Base-by-base conservation (phyloP, 2,113 vertebrate species). In the Penelope pileata region DNA sequence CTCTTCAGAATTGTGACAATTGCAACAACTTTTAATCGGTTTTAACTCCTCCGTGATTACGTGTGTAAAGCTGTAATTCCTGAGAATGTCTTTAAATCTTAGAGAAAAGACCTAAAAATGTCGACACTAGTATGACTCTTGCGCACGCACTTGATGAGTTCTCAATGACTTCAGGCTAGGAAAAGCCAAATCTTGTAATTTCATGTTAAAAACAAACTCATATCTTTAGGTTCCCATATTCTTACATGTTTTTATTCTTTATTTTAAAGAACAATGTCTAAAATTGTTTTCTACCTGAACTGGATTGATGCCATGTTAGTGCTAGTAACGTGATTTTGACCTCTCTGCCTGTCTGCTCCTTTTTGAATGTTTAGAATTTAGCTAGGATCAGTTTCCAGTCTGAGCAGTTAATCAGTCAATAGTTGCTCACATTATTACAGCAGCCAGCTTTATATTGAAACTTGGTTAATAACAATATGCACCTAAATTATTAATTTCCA, bases 391-490 rank as follows among this genome's bases (percentile, higher is more conserved):
- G 79, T 95, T 96, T 97, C 86, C 60, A 92, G 79, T 43, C 91
- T 93, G 93, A 97, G 88, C 43, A 96, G 80, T 94, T 96, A 63
- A 94, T 91, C 95, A 93, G 36, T 64, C 86, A 88, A 42, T 97
- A 97, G 96, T 96, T 86, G 16, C 30, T 91, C 54, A 83, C 89
- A 91, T 97, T 96, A 96, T 84, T 96, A 88, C 62, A 76, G 56
- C 59, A 95, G 69, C 75, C 77, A 95, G 73, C 10, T 95, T 95
- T 94, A 91, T 95, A 96, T 24, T 96, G 72, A 83, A 89, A 93
- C 90, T 91, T 94, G 89, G 96, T 97, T 97, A 96, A 97, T 97
- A 97, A 94, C 34, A 91, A 90, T 95, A 96, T 83, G 85, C 74
- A 85, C 53, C 93, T 94, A 77, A 85, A 90, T 91, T 97, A 94